Base-by-base conservation (phyloP, 2,797 vertebrate genomes). In the Argya squamiceps region DNA sequence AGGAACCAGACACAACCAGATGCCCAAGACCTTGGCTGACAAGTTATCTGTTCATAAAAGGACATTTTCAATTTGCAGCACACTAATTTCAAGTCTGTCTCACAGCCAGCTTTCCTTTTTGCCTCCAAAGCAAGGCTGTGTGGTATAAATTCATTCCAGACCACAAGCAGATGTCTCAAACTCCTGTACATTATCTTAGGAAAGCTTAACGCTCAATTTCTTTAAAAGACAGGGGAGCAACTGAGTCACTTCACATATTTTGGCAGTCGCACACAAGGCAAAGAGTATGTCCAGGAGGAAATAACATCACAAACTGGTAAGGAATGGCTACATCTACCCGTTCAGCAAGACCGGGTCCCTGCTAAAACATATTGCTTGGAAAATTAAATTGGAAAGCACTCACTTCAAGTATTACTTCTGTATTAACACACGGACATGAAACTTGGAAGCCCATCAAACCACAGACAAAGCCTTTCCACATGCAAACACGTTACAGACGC, bases 161-260 rank as follows among this genome's bases (percentile, higher is more conserved):
- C 43, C 58, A 64, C 17, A 6, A 70, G 59, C 44, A 71, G 79
- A 88, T 59, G 80, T 44, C 78, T 78, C 78, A 52, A 68, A 87
- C 49, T 84, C 63, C 67, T n/a, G 41, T 27, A 88, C 41, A 32
- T 46, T 67, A 90, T 43, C 85, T 67, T 62, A 65, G 16, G 39
- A 75, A 86, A 95, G 47, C 49, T 34, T 62, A 94, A 86, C 0
- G 0, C 58, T 44, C 62, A 30, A 44, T 88, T 95, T 94, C 65
- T 84, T 84, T 58, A 43, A 24, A 83, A 88, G 56, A 87, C 73
- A 78, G 3, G 9, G 89, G 85, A 96, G 49, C 24, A 75, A 88
- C 27, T 84, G 90, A 94, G 83, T 84, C 92, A 92, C 63, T 84
- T 84, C 52, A 81, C 62, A 65, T 63, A 94, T 62, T 65, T 32